Conservation (phyloP, 2,797 vertebrate genomes). For the Centroberyx gerrardi region DNA sequence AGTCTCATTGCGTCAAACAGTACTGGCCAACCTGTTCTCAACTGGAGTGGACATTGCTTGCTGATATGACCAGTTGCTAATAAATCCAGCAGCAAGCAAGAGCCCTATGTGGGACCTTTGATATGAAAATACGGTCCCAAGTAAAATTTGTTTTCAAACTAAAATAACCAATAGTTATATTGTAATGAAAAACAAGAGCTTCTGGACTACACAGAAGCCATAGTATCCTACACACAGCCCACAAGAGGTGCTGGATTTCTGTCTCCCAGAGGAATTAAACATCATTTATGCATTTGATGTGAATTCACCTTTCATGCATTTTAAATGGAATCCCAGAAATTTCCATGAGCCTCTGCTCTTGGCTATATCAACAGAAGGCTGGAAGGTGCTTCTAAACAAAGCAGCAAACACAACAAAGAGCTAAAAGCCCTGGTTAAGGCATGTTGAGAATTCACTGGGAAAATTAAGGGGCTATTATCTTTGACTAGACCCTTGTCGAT, state of each 20-base stretch:
- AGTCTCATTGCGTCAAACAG: slow-evolving; percentile 39
- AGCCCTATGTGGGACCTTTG: not conserved
- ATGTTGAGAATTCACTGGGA: not conserved
- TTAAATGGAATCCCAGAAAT: too few relatives aligned
- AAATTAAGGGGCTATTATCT: not conserved
- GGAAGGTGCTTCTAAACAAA: not conserved
- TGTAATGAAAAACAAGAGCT: too few relatives aligned
- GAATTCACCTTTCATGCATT: too few relatives aligned
- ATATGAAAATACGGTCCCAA: not conserved
- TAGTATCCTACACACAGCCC: too few relatives aligned
- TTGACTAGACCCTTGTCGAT: not conserved
- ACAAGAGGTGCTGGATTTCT: too few relatives aligned
- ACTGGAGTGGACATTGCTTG: slow-evolving; percentile 20
- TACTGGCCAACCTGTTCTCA: not conserved
- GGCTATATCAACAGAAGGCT: not conserved
- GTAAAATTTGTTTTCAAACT: too few relatives aligned
- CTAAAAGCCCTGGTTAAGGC: not conserved
- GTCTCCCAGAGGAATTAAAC: too few relatives aligned
- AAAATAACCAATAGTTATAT: too few relatives aligned
- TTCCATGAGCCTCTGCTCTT: too few relatives aligned
- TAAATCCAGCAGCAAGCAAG: slow-evolving; percentile 5
- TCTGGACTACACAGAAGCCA: too few relatives aligned
- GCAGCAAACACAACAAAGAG: not conserved
- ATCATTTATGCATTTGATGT: too few relatives aligned
- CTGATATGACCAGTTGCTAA: slow-evolving; percentile 25